Percentiles rank a stretch among this genome's conserved stretches.
Conservation (phyloP, 1,140 invertebrate species). For the Scaptomyza graminum region DNA sequence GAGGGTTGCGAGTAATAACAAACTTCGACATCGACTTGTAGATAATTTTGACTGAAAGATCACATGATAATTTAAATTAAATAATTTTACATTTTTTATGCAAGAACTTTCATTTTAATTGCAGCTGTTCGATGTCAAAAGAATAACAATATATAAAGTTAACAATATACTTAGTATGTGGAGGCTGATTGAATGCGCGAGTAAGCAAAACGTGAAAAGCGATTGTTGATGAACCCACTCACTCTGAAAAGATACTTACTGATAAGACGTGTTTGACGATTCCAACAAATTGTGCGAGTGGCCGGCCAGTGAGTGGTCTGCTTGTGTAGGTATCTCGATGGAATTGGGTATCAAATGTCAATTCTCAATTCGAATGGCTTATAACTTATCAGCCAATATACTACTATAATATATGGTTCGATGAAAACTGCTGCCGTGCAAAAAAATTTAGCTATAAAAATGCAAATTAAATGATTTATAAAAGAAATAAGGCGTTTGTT, state of each 20-base stretch:
- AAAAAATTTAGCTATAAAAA: slow-evolving; percentile 38
- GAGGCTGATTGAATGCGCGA: slow-evolving; percentile 25
- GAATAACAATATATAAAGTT: too few species aligned
- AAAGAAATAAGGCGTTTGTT: slow-evolving; percentile 39
- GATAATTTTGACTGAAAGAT: neutral
- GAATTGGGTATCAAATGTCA: slow-evolving; percentile 65
- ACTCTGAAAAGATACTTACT: slow-evolving; percentile 18
- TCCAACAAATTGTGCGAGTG: slow-evolving; percentile 14
- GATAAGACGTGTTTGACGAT: slow-evolving; percentile 22
- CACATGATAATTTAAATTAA: too few species aligned
- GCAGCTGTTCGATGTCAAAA: too few species aligned
- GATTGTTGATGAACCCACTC: slow-evolving; percentile 35
- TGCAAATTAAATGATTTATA: slow-evolving; percentile 47
- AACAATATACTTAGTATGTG: neutral
- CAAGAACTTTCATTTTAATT: too few species aligned
- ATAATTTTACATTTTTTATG: too few species aligned
- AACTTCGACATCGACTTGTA: neutral
- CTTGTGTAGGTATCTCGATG: slow-evolving; percentile 9
- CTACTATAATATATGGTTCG: neutral
- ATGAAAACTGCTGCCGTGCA: slow-evolving; percentile 46
- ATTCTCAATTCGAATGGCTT: slow-evolving; percentile 67
- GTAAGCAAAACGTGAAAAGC: slow-evolving; percentile 45
- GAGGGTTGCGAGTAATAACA: slow-evolving; percentile 7
- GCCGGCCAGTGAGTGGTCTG: slow-evolving; percentile 1
- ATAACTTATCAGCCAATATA: slow-evolving; percentile 60